Conservation (phyloP, 2,797 vertebrate genomes). For the Thaleichthys pacificus region DNA sequence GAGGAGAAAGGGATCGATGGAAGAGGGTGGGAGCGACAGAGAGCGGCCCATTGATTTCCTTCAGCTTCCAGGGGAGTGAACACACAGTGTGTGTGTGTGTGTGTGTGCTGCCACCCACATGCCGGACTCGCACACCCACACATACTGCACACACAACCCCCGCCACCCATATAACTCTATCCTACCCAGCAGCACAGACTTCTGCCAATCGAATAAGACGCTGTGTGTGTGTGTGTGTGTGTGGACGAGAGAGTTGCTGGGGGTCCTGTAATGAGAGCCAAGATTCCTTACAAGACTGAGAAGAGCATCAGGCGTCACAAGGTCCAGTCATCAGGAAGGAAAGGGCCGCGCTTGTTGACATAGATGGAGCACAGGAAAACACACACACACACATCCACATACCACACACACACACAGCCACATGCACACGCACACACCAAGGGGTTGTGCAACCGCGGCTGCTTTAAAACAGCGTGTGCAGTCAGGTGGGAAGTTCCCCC, state of each 20-base stretch:
- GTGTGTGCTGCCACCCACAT: too few species aligned
- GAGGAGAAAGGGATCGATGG: slow-evolving; percentile 23
- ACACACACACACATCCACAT: slow-evolving; percentile 15
- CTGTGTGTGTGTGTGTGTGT: slow-evolving; percentile 9
- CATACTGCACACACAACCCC: not conserved
- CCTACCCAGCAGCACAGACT: slow-evolving; percentile 1
- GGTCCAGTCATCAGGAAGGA: slow-evolving; percentile 57
- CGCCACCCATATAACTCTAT: not conserved
- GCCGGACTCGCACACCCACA: not conserved
- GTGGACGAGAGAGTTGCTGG: slow-evolving; percentile 24
- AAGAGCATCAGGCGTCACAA: slow-evolving; percentile 37
- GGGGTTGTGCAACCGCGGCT: slow-evolving; percentile 34
- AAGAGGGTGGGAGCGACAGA: not conserved
- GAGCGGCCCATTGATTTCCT: slow-evolving; percentile 28
- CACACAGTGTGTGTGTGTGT: not conserved
- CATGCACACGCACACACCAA: slow-evolving; percentile 24
- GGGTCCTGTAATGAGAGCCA: slow-evolving; percentile 37
- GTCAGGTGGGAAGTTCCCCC: slow-evolving; percentile 67
- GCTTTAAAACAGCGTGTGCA: slow-evolving; percentile 48
- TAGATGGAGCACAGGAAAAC: slow-evolving; percentile 38
- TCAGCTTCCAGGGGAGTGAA: not conserved
- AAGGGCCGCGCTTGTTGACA: slow-evolving; percentile 51
- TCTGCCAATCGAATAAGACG: not conserved
- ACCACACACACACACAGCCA: slow-evolving; percentile 1
- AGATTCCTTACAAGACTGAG: slow-evolving; percentile 42